A percentile compares a stretch with the other conserved stretches of the same genome.
phyloP scores from a whole-genome alignment of 2,113 vertebrate species.

The Percina caprodes region DNA sequence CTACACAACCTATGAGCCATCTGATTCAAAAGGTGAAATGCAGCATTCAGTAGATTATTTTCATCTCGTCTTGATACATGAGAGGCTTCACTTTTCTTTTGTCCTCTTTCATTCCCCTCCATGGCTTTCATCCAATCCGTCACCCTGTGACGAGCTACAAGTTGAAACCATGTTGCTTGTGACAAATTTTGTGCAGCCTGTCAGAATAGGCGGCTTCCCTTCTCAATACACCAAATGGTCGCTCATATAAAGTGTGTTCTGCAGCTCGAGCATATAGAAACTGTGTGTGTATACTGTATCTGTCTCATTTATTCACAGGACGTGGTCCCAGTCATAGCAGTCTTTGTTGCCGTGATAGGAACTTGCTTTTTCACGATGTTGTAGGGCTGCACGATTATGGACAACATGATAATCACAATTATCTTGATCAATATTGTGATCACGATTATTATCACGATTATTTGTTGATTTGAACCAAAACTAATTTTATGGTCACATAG shows the following conservation, averaged over 20 bases:
- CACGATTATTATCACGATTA: no score
- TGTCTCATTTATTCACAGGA: slow-evolving; percentile 29
- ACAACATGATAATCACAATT: no score
- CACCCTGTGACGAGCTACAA: slow-evolving; percentile 2
- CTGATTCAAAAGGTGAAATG: slow-evolving; percentile 68
- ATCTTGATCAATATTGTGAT: no score
- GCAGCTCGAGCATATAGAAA: slow-evolving; percentile 25
- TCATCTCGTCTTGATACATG: slow-evolving; percentile 44
- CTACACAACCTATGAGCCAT: slow-evolving; percentile 70
- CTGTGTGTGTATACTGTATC: neutral
- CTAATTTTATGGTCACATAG: no score
- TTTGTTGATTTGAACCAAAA: no score
- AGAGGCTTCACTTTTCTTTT: slow-evolving; percentile 48
- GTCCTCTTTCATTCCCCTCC: slow-evolving; percentile 26
- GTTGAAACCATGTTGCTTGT: slow-evolving; percentile 24
- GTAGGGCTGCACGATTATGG: no score
- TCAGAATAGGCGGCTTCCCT: slow-evolving; percentile 4
- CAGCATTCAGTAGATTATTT: slow-evolving; percentile 64
- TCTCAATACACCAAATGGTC: neutral
- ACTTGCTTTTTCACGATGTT: slow-evolving; percentile 18
- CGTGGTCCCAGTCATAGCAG: slow-evolving; percentile 8
- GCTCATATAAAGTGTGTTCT: neutral
- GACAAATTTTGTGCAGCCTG: slow-evolving; percentile 10
- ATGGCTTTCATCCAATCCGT: slow-evolving; percentile 28
- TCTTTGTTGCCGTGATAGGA: slow-evolving; percentile 15